Evolutionary conservation across 2,888 invertebrate genomes (phyloP).

Genomic region (Beris chalybata): DNA sequence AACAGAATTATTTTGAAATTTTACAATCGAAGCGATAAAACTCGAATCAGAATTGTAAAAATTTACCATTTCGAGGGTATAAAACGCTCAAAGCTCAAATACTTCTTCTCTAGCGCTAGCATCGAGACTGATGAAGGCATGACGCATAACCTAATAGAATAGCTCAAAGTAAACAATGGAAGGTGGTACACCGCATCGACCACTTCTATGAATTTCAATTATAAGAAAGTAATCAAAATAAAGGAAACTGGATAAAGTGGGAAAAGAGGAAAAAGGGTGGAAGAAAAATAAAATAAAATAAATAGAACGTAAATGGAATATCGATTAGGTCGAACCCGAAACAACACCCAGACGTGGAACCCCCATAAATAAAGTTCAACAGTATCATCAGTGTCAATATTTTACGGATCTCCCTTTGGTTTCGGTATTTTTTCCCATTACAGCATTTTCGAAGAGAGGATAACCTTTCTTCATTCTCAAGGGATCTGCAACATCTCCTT

Average conservation of each 20-base stretch:
- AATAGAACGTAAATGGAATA: slow-evolving; percentile 30
- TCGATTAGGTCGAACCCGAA: slow-evolving; percentile 21
- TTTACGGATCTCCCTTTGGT: not conserved
- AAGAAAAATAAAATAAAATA: slow-evolving; percentile 9
- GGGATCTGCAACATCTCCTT: no score
- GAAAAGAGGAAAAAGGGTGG: slow-evolving; percentile 2
- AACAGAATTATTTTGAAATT: no score
- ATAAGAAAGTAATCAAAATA: slow-evolving; percentile 30
- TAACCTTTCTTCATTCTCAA: no score
- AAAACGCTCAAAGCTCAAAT: no score
- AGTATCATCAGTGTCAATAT: slow-evolving; percentile 26
- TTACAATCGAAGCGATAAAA: no score
- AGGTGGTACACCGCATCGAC: slow-evolving; percentile 3
- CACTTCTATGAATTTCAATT: slow-evolving; percentile 31
- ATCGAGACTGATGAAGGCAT: no score
- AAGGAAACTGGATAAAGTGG: slow-evolving; percentile 21
- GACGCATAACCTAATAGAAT: no score
- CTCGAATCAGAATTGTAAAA: no score
- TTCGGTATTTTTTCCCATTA: not conserved
- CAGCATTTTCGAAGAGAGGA: no score
- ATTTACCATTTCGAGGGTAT: no score
- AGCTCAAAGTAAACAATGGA: no score
- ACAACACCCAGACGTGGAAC: slow-evolving; percentile 1
- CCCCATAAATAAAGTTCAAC: slow-evolving; percentile 15
- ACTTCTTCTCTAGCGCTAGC: no score